Percentiles rank a stretch among this genome's conserved stretches.
Conservation (phyloP, 2,113 vertebrate genomes). For the Erpornis zantholeuca region DNA sequence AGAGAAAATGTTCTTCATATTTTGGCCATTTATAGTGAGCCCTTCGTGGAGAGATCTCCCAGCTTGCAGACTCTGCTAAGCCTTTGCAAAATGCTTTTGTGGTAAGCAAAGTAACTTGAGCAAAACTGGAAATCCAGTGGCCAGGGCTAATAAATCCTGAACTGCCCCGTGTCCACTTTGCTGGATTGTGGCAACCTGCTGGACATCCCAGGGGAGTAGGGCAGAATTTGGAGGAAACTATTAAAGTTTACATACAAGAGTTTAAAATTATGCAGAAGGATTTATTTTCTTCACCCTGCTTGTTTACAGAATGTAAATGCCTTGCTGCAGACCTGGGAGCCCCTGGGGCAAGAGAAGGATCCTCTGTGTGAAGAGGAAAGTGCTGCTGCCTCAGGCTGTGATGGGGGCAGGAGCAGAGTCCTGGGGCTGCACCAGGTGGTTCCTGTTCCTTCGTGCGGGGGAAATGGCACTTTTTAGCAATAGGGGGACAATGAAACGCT, state of each 20-base stretch:
- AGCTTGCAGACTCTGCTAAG: not conserved
- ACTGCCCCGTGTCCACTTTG: accelerated
- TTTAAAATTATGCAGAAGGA: not conserved
- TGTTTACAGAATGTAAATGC: accelerated
- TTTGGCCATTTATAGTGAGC: constrained; percentile 22
- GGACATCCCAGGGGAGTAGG: not conserved
- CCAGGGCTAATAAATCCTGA: not conserved
- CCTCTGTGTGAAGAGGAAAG: not conserved
- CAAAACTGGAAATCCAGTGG: not conserved
- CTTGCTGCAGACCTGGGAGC: not conserved
- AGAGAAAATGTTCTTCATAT: not conserved
- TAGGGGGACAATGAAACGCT: not conserved
- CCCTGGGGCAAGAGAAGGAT: not conserved
- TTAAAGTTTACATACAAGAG: not conserved
- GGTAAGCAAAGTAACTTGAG: not conserved
- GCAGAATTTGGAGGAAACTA: not conserved
- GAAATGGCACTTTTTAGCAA: not conserved
- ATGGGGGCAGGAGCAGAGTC: not conserved
- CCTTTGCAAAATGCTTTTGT: not conserved
- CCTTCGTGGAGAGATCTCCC: not conserved
- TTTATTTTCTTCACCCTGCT: not conserved
- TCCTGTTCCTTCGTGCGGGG: accelerated
- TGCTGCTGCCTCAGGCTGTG: not conserved
- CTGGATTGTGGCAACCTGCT: not conserved
- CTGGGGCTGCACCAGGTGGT: not conserved